Evolutionary conservation across 2,888 invertebrate species (phyloP).

Genomic region (Tenthredo mesomela): DNA sequence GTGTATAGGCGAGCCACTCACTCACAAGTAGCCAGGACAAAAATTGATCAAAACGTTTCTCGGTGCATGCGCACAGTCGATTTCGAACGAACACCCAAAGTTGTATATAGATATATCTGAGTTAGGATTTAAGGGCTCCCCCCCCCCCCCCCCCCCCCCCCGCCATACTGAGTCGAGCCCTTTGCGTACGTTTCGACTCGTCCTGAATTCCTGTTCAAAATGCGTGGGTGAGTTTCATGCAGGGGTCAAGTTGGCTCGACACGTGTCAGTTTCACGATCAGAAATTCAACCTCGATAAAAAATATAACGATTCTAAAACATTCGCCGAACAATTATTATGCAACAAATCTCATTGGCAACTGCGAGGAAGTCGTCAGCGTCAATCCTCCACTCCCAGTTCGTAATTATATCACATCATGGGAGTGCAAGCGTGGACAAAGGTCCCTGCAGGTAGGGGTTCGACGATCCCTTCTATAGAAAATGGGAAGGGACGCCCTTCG

Average conservation of each 20-base stretch:
- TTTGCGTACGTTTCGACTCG: constrained; percentile 64
- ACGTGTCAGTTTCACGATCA: constrained; percentile 33
- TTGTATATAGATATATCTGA: background rate
- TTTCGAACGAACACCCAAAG: background rate
- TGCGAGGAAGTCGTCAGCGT: background rate
- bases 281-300: background rate
- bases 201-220: constrained; percentile 73
- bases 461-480: constrained; percentile 4
- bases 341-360: background rate
- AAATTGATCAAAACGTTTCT: background rate
- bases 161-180: constrained; percentile 10
- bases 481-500: constrained; percentile 21
- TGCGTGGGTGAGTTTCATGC: constrained; percentile 71
- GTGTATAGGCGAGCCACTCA: background rate
- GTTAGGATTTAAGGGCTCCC: constrained; percentile 24
- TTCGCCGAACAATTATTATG: background rate
- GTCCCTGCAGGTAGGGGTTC: background rate
- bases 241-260: constrained; percentile 49
- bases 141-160: background rate
- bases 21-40: background rate
- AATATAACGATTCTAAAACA: background rate
- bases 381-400: background rate
- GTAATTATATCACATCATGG: background rate
- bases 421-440: background rate
- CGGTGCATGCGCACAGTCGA: background rate